These are phyloP conservation scores for Gallirallus australis DNA, from an alignment of 2,797 vertebrate species.

Conservation along the genomic window DNA sequence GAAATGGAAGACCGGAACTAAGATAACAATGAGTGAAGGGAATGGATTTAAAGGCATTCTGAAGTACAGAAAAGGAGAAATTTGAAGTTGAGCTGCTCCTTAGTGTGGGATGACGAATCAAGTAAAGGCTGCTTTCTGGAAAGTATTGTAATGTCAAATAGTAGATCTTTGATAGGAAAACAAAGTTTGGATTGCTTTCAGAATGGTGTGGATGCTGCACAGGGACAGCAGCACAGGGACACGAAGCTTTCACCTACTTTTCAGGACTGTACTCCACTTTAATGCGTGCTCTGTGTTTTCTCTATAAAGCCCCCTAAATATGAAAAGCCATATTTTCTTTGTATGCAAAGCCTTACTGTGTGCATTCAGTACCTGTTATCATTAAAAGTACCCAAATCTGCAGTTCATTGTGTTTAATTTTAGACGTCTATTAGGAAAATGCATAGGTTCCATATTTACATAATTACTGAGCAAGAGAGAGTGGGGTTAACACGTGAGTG, in stretches of 20 bases:
- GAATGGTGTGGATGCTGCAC: neutral
- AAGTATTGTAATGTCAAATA: neutral
- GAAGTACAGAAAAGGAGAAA: neutral
- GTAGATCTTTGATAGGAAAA: neutral
- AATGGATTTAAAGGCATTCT: neutral
- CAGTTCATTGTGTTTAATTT: neutral
- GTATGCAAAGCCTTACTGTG: fast-evolving
- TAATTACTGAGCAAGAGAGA: neutral
- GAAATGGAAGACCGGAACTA: neutral
- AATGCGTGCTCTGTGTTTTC: neutral
- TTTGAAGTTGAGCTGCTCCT: neutral
- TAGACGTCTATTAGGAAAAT: neutral
- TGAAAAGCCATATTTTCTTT: neutral
- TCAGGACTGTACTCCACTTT: neutral
- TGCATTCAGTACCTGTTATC: neutral
- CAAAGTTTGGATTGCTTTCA: neutral
- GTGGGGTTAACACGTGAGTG: neutral
- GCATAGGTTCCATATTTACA: neutral
- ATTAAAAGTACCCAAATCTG: neutral
- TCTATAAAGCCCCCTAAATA: neutral
- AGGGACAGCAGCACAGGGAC: fast-evolving
- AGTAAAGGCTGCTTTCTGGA: neutral
- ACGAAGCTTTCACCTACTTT: neutral
- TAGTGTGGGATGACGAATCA: neutral
- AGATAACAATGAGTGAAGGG: neutral